Evolutionary conservation across 2,888 invertebrate species (phyloP).

Genomic region (Autographa gamma): DNA sequence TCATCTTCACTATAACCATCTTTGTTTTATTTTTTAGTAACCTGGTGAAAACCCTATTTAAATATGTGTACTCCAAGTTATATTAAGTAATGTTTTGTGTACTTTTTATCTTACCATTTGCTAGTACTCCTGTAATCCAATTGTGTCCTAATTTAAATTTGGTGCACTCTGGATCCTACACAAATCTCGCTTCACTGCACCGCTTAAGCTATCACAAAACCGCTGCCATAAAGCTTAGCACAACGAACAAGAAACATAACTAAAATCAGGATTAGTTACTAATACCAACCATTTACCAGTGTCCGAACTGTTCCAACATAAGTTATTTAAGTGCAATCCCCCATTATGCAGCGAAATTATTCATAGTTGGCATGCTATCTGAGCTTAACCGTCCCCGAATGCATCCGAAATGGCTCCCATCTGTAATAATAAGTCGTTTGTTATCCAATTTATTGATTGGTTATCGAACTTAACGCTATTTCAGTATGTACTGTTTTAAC

Average conservation of each 20-base stretch:
- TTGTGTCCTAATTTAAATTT: neutral
- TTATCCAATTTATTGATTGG: slow-evolving; percentile 21
- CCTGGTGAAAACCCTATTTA: too few species aligned
- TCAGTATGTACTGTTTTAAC: neutral
- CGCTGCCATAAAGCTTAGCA: neutral
- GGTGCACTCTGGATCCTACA: neutral
- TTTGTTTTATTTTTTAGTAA: too few species aligned
- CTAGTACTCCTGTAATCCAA: too few species aligned
- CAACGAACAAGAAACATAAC: neutral
- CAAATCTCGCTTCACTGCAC: neutral
- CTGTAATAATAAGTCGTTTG: slow-evolving; percentile 30
- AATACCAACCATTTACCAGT: neutral
- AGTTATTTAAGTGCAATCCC: neutral
- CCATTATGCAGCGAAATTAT: slow-evolving; percentile 2
- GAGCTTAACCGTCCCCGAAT: slow-evolving; percentile 23
- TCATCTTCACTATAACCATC: too few species aligned
- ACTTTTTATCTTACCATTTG: too few species aligned
- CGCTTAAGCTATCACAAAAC: neutral
- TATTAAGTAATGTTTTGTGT: too few species aligned
- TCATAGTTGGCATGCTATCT: slow-evolving; percentile 17
- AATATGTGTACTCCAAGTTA: too few species aligned
- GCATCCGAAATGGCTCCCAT: slow-evolving; percentile 57
- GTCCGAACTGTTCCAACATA: neutral
- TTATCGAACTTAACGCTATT: slow-evolving; percentile 2
- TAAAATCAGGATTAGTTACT: neutral